Base-by-base conservation (phyloP, 2,113 vertebrate species). In the Calonectris borealis region DNA sequence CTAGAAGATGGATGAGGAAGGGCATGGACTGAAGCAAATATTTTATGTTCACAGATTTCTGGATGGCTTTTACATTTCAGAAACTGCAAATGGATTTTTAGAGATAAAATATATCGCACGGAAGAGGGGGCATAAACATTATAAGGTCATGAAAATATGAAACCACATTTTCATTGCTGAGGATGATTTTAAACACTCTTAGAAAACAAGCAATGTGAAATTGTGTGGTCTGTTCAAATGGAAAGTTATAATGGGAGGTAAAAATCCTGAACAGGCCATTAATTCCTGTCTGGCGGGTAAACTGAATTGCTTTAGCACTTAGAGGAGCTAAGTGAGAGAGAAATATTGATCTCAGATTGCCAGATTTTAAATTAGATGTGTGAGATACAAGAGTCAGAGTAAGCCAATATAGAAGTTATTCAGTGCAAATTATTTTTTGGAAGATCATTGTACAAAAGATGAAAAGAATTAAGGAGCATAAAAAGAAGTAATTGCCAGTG, bases 301-400 rank as follows among this genome's bases (percentile, higher is more conserved):
- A 32, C 21, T 6, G 17, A 92, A 17, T 89, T 81, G 72, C 86
- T 88, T 75, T 51, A 84, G 78, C 83, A 76, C 79, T 93, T 58
- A 89, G 62, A 83, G 48, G 42, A 75, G 32, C 91, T 78, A 72
- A 76, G 57, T 38, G 85, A 70, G 72, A 51, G 17, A 11, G 20
- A 91, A 94, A 49, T 94, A 93, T 93, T 48, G 95, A 93, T 93
- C 38, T 94, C 40, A 27, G 66, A 21, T 65, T 54, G 66, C 20
- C 51, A 69, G 66, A 6, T 46, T 62, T 54, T 3, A 80, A 91
- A 82, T 94, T 16, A 69, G 65, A 18, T 20, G 61, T 19, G 22
- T 15, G 66, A 90, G 57, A 16, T 6, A 20, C 25, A 51, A 11
- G 60, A 76, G 66, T 9, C 36, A 21, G 42, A 46, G 51, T 36